Evolutionary conservation across 2,797 vertebrate species (phyloP), one percentile per base, ranked within the genome.

Genomic region (Peromyscus nudipes): DNA sequence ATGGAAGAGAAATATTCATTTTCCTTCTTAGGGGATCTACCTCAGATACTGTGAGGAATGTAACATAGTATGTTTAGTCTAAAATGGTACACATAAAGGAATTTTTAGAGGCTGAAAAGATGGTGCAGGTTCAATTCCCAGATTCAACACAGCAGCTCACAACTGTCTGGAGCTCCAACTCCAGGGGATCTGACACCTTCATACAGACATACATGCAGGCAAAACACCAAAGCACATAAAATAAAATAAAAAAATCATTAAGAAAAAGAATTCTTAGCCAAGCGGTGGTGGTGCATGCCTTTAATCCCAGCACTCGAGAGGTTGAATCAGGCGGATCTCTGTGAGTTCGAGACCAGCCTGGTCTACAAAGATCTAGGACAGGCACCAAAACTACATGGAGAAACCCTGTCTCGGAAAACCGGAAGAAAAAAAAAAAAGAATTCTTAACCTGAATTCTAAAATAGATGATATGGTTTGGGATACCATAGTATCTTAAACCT

Each of bases 371-470:
- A 16, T 55, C 52, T 16, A 14, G 52, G 52, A 55, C 13, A 55
- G 52, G 52, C 52, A 55, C 52, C 52, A 55, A 55, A 55, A 55
- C 52, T 55, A 55, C 52, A 55, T 2, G 0, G 52, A 55, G 52
- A 55, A 55, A 55, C 52, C 52, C 52, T 55, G 52, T 55, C 14
- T 55, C 14, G 4, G 52, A 55, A 55, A 55, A 55, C 14, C 0
- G 14, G 14, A 14, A 65, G 64, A 46, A 84, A 46, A 27, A 27
- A 64, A 46, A 84, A 84, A 46, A 46, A 65, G 4, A 65, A 83
- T 64, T 64, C 31, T 85, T 64, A 87, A 71, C 67, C 52, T 75
- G 14, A 86, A 95, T 97, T 97, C 64, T 97, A 25, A 80, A 87
- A 92, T 40, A 91, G 6, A 92, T 88, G 49, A 46, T 82, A 95